Conservation (phyloP, 2,888 invertebrate species). For the Isoperla grammatica region DNA sequence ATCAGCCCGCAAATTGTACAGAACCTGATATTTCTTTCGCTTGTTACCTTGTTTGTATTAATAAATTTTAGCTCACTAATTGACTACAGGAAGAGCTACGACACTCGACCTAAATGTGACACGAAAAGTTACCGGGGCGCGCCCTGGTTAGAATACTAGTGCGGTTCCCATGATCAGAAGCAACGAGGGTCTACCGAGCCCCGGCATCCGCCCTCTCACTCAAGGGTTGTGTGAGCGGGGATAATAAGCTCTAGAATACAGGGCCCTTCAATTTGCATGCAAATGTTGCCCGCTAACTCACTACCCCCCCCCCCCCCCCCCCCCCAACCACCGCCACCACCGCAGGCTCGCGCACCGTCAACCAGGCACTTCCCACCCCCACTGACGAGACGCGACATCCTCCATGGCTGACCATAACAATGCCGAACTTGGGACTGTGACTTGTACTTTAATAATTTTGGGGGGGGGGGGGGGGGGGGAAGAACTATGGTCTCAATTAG, state of each 20-base stretch:
- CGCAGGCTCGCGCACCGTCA: neutral
- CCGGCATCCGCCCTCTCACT: slow-evolving; percentile 14
- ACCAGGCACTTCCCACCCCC: neutral
- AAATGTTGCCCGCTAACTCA: slow-evolving; percentile 22
- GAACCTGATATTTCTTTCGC: too few relatives aligned
- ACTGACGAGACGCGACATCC: slow-evolving; percentile 3
- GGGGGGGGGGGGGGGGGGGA: too few relatives aligned
- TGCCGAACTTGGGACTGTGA: neutral
- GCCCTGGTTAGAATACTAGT: too few relatives aligned
- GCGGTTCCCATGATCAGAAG: slow-evolving; percentile 3
- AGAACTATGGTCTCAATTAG: too few relatives aligned
- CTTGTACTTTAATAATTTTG: too few relatives aligned
- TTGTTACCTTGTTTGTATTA: too few relatives aligned
- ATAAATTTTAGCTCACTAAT: too few relatives aligned
- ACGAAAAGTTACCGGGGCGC: too few relatives aligned
- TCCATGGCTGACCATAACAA: slow-evolving; percentile 11
- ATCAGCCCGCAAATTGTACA: too few relatives aligned
- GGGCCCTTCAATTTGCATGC: slow-evolving; percentile 31
- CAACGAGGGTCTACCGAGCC: slow-evolving; percentile 6
- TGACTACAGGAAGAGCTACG: too few relatives aligned
- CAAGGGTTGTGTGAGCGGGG: slow-evolving; percentile 21
- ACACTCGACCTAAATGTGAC: too few relatives aligned
- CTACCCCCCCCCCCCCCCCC: neutral
- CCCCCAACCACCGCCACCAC: neutral
- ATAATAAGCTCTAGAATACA: slow-evolving; percentile 30